Evolutionary conservation across 2,797 vertebrate genomes (phyloP), one percentile per base, ranked within the genome.

Genomic region (Ctenopoma kingsleyae): DNA sequence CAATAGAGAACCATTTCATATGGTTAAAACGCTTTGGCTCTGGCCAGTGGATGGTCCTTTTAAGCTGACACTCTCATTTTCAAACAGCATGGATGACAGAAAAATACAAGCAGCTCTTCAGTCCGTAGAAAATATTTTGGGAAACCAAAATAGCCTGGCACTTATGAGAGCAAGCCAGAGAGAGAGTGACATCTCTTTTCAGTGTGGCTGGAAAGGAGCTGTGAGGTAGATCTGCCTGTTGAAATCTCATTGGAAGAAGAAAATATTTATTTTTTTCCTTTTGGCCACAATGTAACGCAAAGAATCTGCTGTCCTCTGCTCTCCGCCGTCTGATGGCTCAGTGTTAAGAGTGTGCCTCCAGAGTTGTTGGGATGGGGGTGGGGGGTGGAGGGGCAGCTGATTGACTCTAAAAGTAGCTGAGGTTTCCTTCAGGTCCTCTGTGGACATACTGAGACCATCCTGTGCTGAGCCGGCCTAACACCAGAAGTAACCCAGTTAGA

Each of bases 111-210:
- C 87, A 75, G 80, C 88, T 92, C 91, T 93, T 91, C 81, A 92
- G 85, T 73, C 74, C 76, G 89, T 78, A 76, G 88, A 93, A 93
- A 94, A 94, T 93, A 93, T 94, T 94, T 93, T 91, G 81, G 84
- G 80, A 92, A 93, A 88, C 92, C 80, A 83, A 94, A 95, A 94
- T 94, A 94, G 88, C 82, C 83, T 86, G 74, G 86, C 82, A 88
- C 81, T 90, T 88, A 86, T 70, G 72, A 81, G 81, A 79, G 69
- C 5, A 50, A 64, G 77, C 3, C 46, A 66, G 74, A 23, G 66
- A 63, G 71, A 71, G 79, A 89, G 83, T 76, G 84, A 84, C 80
- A 87, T 64, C 81, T 82, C 89, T 87, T 86, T 87, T 85, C 53
- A 62, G 63, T 75, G 68, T 58, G 83, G 78, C 76, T 82, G 63